Percentiles rank a stretch among this genome's conserved stretches.
Evolutionary conservation across 2,113 vertebrate genomes (phyloP).

Genomic region (Mustelus asterias): DNA sequence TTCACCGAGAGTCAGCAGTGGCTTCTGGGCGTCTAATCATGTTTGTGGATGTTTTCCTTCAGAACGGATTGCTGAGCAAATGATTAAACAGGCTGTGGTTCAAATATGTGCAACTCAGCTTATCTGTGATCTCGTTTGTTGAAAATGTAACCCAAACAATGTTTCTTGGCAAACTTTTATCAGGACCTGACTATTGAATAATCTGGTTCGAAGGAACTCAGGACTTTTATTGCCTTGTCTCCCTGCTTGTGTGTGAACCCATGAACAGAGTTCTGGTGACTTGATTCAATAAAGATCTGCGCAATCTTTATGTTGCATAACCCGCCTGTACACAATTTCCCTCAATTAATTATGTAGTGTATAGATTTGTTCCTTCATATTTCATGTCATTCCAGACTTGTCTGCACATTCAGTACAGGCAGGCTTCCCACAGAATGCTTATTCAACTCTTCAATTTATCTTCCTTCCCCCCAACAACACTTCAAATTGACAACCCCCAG

Average conservation of each 20-base stretch:
- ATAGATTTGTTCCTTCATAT: background rate
- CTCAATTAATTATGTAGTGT: background rate
- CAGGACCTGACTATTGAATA: background rate
- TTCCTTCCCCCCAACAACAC: slow-evolving; percentile 23
- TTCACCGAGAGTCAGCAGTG: background rate
- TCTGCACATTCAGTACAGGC: background rate
- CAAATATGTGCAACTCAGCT: slow-evolving; percentile 33
- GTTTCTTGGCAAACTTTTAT: background rate
- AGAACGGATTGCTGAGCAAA: background rate
- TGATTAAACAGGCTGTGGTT: background rate
- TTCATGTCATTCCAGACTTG: no score
- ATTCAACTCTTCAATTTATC: slow-evolving; percentile 27
- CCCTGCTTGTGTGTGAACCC: background rate
- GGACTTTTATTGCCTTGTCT: background rate
- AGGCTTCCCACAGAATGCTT: background rate
- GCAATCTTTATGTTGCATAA: background rate
- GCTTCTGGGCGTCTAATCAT: background rate
- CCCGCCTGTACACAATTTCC: background rate
- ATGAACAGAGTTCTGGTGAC: background rate
- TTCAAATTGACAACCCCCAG: background rate
- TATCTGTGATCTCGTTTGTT: slow-evolving; percentile 11
- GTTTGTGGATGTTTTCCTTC: slow-evolving; percentile 6
- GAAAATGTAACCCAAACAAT: slow-evolving; percentile 28
- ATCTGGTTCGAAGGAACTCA: background rate
- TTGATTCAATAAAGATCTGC: background rate